A percentile compares a stretch with the other conserved stretches of the same genome.
Conservation (phyloP, 2,113 vertebrate genomes). For the Sardina pilchardus region DNA sequence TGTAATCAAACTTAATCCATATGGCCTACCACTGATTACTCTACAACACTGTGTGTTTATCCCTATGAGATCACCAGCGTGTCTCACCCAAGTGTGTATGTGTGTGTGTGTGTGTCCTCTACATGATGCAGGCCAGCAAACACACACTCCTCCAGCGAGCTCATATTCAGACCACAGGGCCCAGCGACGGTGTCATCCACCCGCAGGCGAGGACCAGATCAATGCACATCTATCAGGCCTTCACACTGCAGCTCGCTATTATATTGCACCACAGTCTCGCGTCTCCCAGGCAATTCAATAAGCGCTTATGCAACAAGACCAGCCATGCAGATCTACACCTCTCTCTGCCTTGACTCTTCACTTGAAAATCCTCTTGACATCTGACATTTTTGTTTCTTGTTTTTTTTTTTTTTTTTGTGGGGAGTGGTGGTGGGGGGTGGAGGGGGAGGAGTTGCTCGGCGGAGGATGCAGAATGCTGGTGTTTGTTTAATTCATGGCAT, state of each 20-base stretch:
- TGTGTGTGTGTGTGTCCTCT: too few relatives aligned
- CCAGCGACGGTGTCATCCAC: neutral
- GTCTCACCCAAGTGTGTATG: slow-evolving; percentile 35
- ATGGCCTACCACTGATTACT: slow-evolving; percentile 58
- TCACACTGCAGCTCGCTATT: neutral
- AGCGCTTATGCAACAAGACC: neutral
- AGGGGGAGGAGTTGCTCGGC: neutral
- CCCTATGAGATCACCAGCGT: slow-evolving; percentile 49
- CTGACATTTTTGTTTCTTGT: neutral
- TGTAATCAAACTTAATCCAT: slow-evolving; percentile 61
- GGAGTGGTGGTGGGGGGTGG: neutral
- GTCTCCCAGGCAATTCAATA: neutral
- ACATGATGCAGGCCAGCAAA: neutral
- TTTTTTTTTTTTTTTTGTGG: neutral
- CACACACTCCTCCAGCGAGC: neutral
- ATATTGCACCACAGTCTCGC: neutral
- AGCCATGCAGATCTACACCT: neutral
- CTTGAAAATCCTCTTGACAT: neutral
- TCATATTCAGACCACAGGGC: slow-evolving; percentile 3
- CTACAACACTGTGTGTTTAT: slow-evolving; percentile 46
- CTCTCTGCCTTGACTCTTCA: neutral
- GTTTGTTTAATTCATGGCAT: slow-evolving; percentile 13
- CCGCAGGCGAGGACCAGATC: neutral
- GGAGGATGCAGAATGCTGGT: slow-evolving; percentile 2
- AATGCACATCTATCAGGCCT: neutral